These are phyloP conservation scores for Brachypteracias leptosomus DNA, from an alignment of 2,113 vertebrate species.

Conservation along the genomic window DNA sequence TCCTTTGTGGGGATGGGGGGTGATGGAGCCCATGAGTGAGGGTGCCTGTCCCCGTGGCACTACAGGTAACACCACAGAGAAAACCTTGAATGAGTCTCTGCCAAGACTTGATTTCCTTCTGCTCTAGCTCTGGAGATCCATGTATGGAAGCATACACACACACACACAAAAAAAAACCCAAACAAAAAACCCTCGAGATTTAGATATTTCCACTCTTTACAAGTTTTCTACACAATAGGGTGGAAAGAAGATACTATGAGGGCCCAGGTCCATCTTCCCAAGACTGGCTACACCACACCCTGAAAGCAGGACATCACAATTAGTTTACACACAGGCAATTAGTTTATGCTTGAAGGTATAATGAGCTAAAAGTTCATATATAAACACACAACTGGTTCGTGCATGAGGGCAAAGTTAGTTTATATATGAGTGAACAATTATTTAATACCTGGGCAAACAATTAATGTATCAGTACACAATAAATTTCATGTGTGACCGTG, in stretches of 20 bases:
- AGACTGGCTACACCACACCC: background rate
- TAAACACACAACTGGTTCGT: background rate
- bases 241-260: no score
- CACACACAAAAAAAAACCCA: no score
- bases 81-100: background rate
- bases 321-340: background rate
- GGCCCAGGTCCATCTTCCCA: background rate
- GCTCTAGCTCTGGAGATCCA: background rate
- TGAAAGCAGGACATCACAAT: background rate
- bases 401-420: background rate
- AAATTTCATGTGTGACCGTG: background rate
- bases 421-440: background rate
- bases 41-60: background rate
- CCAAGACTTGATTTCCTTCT: background rate
- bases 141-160: background rate
- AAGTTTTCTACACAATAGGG: background rate
- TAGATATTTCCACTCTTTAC: background rate
- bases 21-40: background rate
- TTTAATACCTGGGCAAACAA: background rate
- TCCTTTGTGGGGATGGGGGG: background rate
- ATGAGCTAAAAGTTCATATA: background rate
- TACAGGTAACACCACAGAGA: background rate
- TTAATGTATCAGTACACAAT: background rate
- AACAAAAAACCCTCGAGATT: no score
- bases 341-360: background rate